phyloP scores from a whole-genome alignment of 2,888 invertebrate genomes.

The Molanna angustata region DNA sequence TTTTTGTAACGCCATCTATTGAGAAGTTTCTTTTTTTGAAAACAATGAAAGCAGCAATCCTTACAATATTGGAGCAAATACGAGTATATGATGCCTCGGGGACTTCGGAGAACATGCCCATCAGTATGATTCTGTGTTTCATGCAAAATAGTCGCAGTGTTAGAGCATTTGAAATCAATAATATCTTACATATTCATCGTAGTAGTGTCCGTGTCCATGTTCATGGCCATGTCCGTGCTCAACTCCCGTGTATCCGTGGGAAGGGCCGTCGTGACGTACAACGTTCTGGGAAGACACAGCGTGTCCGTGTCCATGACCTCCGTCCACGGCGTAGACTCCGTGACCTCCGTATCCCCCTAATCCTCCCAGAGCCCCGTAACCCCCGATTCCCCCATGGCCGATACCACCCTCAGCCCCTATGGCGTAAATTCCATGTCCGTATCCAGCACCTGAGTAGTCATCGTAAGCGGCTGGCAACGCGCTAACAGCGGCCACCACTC shows the following conservation, averaged over 20 bases:
- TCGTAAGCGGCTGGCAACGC: slow-evolving; percentile 24
- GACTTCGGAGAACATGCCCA: too few relatives aligned
- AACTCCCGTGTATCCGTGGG: slow-evolving; percentile 41
- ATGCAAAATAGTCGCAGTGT: neutral
- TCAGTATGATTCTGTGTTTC: neutral
- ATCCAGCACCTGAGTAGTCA: neutral
- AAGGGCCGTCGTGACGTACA: slow-evolving; percentile 45
- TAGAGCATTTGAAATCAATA: neutral
- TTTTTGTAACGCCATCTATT: too few relatives aligned
- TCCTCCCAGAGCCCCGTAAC: neutral
- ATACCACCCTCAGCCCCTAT: neutral
- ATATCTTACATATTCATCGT: slow-evolving; percentile 20
- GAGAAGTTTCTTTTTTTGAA: too few relatives aligned
- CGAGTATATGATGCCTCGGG: too few relatives aligned
- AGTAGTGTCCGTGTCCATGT: slow-evolving; percentile 25
- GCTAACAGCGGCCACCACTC: slow-evolving; percentile 22
- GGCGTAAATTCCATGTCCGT: neutral
- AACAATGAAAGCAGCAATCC: too few relatives aligned
- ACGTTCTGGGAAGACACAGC: slow-evolving; percentile 53
- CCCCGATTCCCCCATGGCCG: neutral
- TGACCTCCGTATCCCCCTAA: neutral
- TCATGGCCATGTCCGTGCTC: slow-evolving; percentile 25
- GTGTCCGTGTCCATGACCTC: slow-evolving; percentile 45
- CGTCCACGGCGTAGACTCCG: slow-evolving; percentile 1
- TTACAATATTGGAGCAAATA: too few relatives aligned